Conservation (phyloP, 1,140 invertebrate species). For the Pachypeltis micranthus region DNA sequence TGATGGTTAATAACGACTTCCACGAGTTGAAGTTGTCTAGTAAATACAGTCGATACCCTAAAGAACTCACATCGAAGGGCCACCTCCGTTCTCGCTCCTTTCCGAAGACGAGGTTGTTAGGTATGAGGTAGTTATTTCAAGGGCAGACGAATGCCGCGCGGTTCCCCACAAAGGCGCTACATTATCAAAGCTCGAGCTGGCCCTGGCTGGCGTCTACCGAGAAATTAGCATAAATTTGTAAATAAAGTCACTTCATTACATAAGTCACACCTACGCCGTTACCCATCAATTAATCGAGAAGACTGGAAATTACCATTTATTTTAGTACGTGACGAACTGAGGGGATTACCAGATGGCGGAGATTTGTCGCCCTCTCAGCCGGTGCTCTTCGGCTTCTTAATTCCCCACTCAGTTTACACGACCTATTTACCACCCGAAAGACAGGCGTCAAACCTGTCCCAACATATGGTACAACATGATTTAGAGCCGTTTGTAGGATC, state of each 20-base stretch:
- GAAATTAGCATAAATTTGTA: slow-evolving; percentile 10
- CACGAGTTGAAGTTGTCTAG: no score
- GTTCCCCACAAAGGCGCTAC: not conserved
- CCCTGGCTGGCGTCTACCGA: not conserved
- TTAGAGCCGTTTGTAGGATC: not conserved
- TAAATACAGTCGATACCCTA: no score
- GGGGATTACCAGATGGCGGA: not conserved
- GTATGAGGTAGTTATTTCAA: no score
- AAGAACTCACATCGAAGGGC: no score
- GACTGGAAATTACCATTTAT: slow-evolving; percentile 2
- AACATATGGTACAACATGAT: slow-evolving; percentile 4
- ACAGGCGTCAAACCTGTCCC: not conserved
- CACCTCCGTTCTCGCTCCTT: no score
- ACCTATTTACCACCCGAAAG: not conserved
- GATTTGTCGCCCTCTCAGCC: not conserved
- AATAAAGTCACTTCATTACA: slow-evolving; percentile 10
- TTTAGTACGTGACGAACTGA: not conserved
- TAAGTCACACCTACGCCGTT: slow-evolving; percentile 3
- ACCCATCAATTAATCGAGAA: not conserved
- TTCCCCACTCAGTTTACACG: not conserved
- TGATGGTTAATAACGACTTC: no score
- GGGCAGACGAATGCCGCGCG: no score
- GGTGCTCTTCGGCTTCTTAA: not conserved
- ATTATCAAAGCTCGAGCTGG: not conserved
- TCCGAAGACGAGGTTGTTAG: no score